Evolutionary conservation across 2,888 invertebrate genomes (phyloP).

Genomic region (Coelinius sp.): DNA sequence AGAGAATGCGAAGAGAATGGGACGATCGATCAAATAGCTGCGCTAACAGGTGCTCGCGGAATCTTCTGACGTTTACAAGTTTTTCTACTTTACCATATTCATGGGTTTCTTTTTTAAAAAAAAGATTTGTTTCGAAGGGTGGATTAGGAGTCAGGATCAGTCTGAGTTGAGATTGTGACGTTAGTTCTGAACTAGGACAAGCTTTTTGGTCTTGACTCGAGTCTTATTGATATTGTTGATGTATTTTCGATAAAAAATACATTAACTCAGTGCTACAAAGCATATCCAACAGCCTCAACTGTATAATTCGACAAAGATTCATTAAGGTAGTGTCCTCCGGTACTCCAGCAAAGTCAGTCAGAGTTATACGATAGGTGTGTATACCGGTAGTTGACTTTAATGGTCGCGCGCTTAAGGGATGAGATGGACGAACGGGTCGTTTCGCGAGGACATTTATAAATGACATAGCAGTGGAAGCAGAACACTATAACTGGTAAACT

Average conservation of each 20-base stretch:
- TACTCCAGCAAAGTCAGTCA: slow-evolving; percentile 24
- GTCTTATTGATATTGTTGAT: background rate
- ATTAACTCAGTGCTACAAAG: background rate
- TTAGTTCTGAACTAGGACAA: too few relatives aligned
- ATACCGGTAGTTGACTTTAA: slow-evolving; percentile 65
- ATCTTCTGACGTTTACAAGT: slow-evolving; percentile 63
- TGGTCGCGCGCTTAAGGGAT: slow-evolving; percentile 66
- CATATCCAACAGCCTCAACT: background rate
- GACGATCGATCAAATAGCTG: slow-evolving; percentile 66
- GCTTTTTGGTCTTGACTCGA: too few relatives aligned
- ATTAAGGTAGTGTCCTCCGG: slow-evolving; percentile 56
- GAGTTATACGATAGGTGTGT: slow-evolving; percentile 44
- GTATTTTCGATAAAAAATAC: background rate
- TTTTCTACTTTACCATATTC: slow-evolving; percentile 65
- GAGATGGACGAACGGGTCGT: slow-evolving; percentile 69
- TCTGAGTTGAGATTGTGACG: too few relatives aligned
- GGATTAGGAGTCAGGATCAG: too few relatives aligned
- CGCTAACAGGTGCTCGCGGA: slow-evolving; percentile 61
- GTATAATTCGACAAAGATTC: slow-evolving; percentile 54
- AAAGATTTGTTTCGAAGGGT: too few relatives aligned
- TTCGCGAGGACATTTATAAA: slow-evolving; percentile 69
- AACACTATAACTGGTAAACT: slow-evolving; percentile 62
- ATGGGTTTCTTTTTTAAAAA: slow-evolving; percentile 22
- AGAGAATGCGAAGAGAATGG: slow-evolving; percentile 27
- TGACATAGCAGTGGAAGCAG: slow-evolving; percentile 63